Evolutionary conservation across 2,888 invertebrate genomes (phyloP).

Genomic region (Helobdella robusta): DNA sequence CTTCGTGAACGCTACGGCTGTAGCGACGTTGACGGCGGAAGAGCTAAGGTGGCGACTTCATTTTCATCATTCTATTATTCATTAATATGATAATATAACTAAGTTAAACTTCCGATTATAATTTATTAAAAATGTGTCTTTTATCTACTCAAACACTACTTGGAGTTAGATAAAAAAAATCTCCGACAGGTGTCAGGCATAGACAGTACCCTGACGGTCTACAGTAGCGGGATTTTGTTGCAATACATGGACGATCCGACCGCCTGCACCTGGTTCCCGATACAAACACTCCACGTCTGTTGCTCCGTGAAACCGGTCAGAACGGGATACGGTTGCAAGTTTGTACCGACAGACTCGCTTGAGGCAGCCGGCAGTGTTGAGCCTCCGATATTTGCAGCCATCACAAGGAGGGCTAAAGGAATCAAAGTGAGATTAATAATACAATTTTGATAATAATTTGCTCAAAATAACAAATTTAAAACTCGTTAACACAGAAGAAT

Average conservation of each 20-base stretch:
- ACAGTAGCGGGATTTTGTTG: slow-evolving; percentile 80
- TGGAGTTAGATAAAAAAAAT: too few species aligned
- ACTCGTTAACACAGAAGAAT: too few species aligned
- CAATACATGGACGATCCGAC: slow-evolving; percentile 65
- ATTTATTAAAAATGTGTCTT: too few species aligned
- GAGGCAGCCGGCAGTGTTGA: slow-evolving; percentile 36
- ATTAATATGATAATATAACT: too few species aligned
- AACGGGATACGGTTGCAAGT: slow-evolving; percentile 36
- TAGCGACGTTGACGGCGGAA: not conserved
- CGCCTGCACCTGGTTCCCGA: slow-evolving; percentile 46
- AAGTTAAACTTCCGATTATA: too few species aligned
- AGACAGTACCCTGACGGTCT: slow-evolving; percentile 82
- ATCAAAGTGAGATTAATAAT: too few species aligned
- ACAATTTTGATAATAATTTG: too few species aligned
- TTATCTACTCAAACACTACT: too few species aligned
- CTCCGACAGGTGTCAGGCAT: slow-evolving; percentile 41
- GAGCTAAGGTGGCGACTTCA: too few species aligned
- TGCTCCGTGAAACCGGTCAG: slow-evolving; percentile 45
- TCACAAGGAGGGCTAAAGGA: slow-evolving; percentile 45
- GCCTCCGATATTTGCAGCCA: slow-evolving; percentile 47
- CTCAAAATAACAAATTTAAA: too few species aligned
- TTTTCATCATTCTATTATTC: too few species aligned
- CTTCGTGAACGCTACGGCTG: slow-evolving; percentile 37
- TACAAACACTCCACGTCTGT: slow-evolving; percentile 44
- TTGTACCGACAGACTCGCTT: slow-evolving; percentile 45